Conservation (phyloP, 2,113 vertebrate genomes). For the Odocoileus virginianus region DNA sequence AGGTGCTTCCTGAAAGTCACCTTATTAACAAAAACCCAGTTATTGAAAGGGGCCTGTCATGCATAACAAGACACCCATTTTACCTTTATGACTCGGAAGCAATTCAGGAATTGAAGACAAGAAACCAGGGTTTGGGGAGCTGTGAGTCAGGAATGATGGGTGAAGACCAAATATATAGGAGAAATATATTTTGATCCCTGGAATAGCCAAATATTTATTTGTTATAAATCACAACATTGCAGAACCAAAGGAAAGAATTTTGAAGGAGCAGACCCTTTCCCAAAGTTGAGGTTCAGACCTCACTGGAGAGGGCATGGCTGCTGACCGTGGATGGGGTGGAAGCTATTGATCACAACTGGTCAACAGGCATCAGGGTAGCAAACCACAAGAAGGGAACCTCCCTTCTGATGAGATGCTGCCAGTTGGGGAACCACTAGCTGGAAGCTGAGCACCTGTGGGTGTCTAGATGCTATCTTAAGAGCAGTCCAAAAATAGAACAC, state of each 20-base stretch:
- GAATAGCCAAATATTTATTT: neutral
- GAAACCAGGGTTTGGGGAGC: neutral
- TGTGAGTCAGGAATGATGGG: neutral
- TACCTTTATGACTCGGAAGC: neutral
- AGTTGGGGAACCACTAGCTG: neutral
- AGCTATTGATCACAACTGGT: neutral
- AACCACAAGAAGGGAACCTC: neutral
- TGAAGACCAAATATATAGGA: neutral
- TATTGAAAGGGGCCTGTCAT: neutral
- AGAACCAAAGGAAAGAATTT: neutral
- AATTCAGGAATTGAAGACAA: neutral
- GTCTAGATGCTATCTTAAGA: neutral
- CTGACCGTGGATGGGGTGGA: fast-evolving
- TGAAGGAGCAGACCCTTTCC: neutral
- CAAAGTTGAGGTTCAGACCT: neutral
- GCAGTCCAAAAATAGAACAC: neutral
- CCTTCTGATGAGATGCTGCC: neutral
- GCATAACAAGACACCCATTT: neutral
- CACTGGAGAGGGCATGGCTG: neutral
- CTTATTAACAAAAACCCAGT: neutral
- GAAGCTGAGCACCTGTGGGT: neutral
- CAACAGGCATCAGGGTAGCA: neutral
- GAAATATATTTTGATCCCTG: neutral
- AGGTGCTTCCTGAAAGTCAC: neutral
- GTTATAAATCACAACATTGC: neutral